Base-by-base conservation (phyloP, 1,140 invertebrate species). In the Dufourea novaeangliae region DNA sequence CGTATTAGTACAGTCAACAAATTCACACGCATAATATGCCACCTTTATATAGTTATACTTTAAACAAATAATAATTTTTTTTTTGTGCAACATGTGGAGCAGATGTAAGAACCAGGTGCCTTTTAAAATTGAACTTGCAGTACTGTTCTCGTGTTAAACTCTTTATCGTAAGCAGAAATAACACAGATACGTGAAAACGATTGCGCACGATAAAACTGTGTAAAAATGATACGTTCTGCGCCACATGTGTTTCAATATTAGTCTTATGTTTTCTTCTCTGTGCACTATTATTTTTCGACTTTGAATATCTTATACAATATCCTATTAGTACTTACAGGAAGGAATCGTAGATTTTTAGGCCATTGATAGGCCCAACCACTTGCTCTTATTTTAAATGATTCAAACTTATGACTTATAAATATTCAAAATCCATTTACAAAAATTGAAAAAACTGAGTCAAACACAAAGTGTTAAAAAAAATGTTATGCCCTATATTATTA, bases 241-340 rank as follows among this genome's bases (percentile, higher is more conserved):
- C 68, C 75, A 74, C 67, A 78, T 59, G 68, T 20, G 70, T 70
- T 69, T 59, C 69, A 70, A 37, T 71, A 27, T 80, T 85, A 84
- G 56, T 84, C 83, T 80, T 78, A 78, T 73, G 50, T 67, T 74
- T 75, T 78, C 61, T 71, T 32, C 56, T 83, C 76, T 54, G 76
- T 61, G 68, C 32, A 37, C n/a, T n/a, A n/a, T 72, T 59, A 76
- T 67, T 83, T 50, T 79, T 83, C 50, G 74, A 44, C 72, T 78
- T 59, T 81, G 34, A 75, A 80, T 46, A 81, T 44, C 82, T 75
- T 85, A 85, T 63, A 69, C 32, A 50, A 75, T 69, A 84, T 62
- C 46, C 80, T 84, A 80, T 72, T 67, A 84, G 52, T 84, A 78
- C 54, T 84, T 85, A 81, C 29, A 85, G 68, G 68, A 84, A 80